Percentiles rank a stretch among this genome's conserved stretches.
Evolutionary conservation across 2,888 invertebrate species (phyloP).

Genomic region (Coleophora deauratella): DNA sequence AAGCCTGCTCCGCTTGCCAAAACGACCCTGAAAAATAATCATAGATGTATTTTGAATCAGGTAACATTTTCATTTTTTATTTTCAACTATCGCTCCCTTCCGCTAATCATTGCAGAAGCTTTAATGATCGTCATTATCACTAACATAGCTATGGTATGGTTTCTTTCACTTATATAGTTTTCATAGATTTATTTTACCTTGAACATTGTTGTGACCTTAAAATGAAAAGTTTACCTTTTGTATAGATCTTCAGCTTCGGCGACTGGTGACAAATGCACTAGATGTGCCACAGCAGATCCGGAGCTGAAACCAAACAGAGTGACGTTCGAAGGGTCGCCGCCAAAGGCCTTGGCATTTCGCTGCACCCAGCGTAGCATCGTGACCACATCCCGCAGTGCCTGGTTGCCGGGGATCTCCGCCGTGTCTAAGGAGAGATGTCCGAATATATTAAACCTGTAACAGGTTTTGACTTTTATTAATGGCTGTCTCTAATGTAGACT

Average conservation of each 20-base stretch:
- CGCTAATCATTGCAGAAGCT: too few species aligned
- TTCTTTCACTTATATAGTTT: too few species aligned
- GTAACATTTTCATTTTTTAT: too few species aligned
- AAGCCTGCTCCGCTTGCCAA: conserved; percentile 50
- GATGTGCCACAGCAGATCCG: conserved; percentile 42
- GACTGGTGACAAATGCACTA: conserved; percentile 42
- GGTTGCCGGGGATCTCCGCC: conserved; percentile 52
- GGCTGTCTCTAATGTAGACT: too few species aligned
- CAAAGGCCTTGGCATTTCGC: conserved; percentile 46
- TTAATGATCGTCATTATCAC: too few species aligned
- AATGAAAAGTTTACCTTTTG: conserved; percentile 28
- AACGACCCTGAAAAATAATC: conserved; percentile 37
- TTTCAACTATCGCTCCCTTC: too few species aligned
- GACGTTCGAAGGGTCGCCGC: conserved; percentile 53
- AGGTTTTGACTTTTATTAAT: neutral
- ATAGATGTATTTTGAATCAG: too few species aligned
- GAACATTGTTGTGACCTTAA: too few species aligned
- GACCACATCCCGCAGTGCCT: conserved; percentile 53
- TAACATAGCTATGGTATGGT: too few species aligned
- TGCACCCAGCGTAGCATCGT: conserved; percentile 58
- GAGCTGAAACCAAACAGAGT: conserved; percentile 59
- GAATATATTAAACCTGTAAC: conserved; percentile 50
- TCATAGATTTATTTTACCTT: too few species aligned
- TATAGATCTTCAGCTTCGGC: conserved; percentile 44
- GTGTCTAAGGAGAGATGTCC: conserved; percentile 62